phyloP scores from a whole-genome alignment of 2,888 invertebrate species.

The Buathra laborator region DNA sequence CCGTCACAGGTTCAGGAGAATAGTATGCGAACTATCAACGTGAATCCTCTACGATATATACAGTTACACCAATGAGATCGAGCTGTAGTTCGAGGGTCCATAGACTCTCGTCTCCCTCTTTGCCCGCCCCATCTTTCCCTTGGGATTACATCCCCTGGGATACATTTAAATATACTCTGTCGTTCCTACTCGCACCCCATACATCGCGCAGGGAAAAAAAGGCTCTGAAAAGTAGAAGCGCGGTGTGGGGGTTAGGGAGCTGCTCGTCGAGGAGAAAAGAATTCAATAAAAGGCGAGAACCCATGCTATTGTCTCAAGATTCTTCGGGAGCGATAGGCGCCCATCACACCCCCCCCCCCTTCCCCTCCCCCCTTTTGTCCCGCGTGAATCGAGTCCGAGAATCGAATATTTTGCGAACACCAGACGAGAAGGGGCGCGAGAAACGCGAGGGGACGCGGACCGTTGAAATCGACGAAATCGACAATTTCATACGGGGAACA shows the following conservation, averaged over 20 bases:
- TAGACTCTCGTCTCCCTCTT: conserved; percentile 16
- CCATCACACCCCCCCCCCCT: neutral
- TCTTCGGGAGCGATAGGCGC: conserved; percentile 54
- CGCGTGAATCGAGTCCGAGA: conserved; percentile 47
- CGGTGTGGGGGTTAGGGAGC: conserved; percentile 13
- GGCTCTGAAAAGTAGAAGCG: conserved; percentile 35
- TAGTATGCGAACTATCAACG: conserved; percentile 43
- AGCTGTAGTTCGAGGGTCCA: conserved; percentile 56
- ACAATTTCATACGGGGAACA: conserved; percentile 42
- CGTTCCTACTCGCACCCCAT: conserved; percentile 52
- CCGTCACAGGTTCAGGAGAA: conserved; percentile 35
- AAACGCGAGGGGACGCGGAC: neutral
- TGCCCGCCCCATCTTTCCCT: conserved; percentile 70
- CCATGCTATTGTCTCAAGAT: conserved; percentile 78
- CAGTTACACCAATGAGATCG: conserved; percentile 70
- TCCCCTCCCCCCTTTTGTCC: no score
- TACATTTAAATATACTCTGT: conserved; percentile 80
- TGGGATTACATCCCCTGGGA: conserved; percentile 78
- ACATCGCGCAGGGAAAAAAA: conserved; percentile 29
- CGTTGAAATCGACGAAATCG: conserved; percentile 47
- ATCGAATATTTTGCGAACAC: conserved; percentile 56
- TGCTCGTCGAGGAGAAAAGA: conserved; percentile 74
- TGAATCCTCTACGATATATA: neutral
- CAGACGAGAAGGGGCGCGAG: conserved; percentile 6
- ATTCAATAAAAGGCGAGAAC: conserved; percentile 79